phyloP scores from a whole-genome alignment of 1,140 invertebrate genomes.

The Andricus grossulariae region DNA sequence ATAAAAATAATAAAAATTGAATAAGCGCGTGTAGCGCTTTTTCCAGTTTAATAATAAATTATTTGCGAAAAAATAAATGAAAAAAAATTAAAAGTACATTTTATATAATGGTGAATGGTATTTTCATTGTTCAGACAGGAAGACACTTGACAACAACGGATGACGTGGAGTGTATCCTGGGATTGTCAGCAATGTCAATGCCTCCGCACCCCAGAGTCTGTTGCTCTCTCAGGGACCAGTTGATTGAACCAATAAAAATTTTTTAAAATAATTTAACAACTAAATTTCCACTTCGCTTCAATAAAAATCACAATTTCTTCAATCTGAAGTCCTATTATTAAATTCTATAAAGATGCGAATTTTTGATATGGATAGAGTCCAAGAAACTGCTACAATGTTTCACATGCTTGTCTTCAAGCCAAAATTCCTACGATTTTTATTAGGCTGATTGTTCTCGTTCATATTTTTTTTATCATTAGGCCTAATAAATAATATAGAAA shows the following conservation, averaged over 20 bases:
- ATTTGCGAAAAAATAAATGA: not conserved
- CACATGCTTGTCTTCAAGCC: constrained; percentile 9
- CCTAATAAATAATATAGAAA: not conserved
- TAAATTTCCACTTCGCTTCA: not conserved
- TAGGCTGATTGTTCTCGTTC: not conserved
- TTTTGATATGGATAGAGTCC: constrained; percentile 8
- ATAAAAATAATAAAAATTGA: too few relatives aligned
- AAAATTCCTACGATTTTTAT: not conserved
- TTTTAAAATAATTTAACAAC: not conserved
- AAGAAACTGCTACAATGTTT: constrained; percentile 7
- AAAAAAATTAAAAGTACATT: not conserved
- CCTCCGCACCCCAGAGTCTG: constrained; percentile 41
- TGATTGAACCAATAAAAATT: not conserved
- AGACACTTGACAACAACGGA: constrained; percentile 22
- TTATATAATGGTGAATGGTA: too few relatives aligned
- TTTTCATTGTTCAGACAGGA: not conserved
- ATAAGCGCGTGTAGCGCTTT: too few relatives aligned
- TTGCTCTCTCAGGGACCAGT: constrained; percentile 10
- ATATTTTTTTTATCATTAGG: not conserved
- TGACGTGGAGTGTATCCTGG: constrained; percentile 45
- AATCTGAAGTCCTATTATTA: not conserved
- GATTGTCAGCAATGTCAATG: constrained; percentile 57
- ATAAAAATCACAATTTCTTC: not conserved
- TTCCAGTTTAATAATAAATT: too few relatives aligned
- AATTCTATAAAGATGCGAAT: not conserved